These are phyloP conservation scores for Enteromius argenteus DNA, from an alignment of 2,797 vertebrate species.

Conservation along the genomic window DNA sequence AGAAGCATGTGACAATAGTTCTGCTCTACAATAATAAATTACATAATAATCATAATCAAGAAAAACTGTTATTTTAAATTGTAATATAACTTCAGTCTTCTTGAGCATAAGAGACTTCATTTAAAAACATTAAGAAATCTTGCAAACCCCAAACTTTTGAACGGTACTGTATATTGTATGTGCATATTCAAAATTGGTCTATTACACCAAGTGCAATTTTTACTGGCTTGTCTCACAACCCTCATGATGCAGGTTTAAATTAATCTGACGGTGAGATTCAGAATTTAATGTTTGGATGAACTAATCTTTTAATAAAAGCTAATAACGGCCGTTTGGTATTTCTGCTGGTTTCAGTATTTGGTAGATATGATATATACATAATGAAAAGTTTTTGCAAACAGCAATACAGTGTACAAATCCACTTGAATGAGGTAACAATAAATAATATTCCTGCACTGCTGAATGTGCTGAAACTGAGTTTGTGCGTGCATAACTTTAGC, in stretches of 20 bases:
- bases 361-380: not conserved
- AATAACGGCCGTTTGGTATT: not conserved
- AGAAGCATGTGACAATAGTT: not conserved
- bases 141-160: not conserved
- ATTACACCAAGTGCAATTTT: not conserved
- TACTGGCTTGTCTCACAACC: not conserved
- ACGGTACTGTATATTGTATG: not conserved
- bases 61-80: not conserved
- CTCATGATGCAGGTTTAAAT: not conserved
- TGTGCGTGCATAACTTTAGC: slow-evolving; percentile 8
- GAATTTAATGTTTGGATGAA: not conserved
- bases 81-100: not conserved
- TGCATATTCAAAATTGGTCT: too few species aligned
- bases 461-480: slow-evolving; percentile 2
- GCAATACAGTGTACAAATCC: not conserved
- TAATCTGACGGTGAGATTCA: not conserved
- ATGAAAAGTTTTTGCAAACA: not conserved
- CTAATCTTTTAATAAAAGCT: not conserved
- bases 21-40: not conserved
- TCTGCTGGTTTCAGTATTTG: not conserved
- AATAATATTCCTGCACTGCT: not conserved
- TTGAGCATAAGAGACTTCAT: not conserved
- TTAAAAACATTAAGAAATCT: not conserved
- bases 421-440: not conserved
- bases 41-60: not conserved